Base-by-base conservation (phyloP, 2,113 vertebrate genomes). In the Tamias sibiricus region DNA sequence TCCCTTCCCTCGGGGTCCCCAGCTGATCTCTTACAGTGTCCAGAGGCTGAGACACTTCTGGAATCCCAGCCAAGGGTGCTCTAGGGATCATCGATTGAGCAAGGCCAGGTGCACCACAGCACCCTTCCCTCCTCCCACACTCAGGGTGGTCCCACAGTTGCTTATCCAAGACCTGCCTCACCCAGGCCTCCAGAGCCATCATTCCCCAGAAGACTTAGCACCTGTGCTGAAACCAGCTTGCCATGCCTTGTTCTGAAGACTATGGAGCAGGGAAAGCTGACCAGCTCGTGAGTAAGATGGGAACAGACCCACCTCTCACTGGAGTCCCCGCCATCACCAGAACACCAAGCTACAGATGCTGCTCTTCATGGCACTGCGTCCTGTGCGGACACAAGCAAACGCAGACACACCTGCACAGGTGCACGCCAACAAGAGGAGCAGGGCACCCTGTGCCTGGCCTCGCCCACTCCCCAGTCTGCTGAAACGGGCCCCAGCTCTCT, bases 61-160 rank as follows among this genome's bases (percentile, higher is more conserved):
- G 74, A 64, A 37, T 22, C 11, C 71, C 47, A 44, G 17, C 22
- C 44, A 84, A 28, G 1, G 1, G 30, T 20, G 1, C 42, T 64
- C 52, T 7, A 4, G n/a, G 26, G 30, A 24, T 11, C 30, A 59
- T 4, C 44, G 47, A 8, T 24, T 26, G 42, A n/a, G 28, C 32
- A 40, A 76, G 1, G 14, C 35, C 71, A 83, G 14, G 28, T 4
- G 6, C 30, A 12, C 24, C 1, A 2, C 12, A 0, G 3, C 0
- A 24, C 20, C 19, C 14, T 13, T 19, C 37, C 62, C 44, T 30
- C 16, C 26, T 47, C 16, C 37, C 3, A 0, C 37, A 20, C 17
- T 14, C 30, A 9, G 4, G 28, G 40, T 7, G 9, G 47, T 59
- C 28, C 40, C 3, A 14, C 54, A 30, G 62, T 40, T 1, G 30